Conservation (phyloP, 2,888 invertebrate genomes). For the Pachycephus smyrnensis region DNA sequence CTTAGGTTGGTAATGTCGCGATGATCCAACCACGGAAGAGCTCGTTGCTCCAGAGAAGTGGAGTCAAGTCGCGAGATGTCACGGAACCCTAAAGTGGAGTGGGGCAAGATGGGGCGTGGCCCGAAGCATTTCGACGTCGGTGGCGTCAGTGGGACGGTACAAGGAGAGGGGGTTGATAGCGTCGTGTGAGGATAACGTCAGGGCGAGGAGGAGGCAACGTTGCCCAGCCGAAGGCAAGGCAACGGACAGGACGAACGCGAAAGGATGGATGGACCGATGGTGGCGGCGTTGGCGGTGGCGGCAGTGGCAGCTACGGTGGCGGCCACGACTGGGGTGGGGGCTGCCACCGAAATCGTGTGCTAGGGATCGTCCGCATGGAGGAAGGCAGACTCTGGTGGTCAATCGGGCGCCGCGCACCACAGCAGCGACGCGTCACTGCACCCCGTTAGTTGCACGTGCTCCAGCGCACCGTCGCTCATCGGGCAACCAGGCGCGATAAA, state of each 20-base stretch:
- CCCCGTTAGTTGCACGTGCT: constrained; percentile 61
- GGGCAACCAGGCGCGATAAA: constrained; percentile 59
- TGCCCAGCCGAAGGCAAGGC: constrained; percentile 18
- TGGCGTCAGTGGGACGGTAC: background rate
- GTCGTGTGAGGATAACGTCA: background rate
- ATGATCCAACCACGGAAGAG: background rate
- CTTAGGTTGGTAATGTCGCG: background rate
- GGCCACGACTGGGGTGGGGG: constrained; percentile 33
- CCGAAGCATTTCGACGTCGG: constrained; percentile 28
- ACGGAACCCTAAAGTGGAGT: no score
- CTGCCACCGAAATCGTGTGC: constrained; percentile 52
- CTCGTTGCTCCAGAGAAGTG: no score
- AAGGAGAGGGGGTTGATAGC: background rate
- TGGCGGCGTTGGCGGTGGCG: constrained; percentile 26
- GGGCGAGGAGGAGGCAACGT: background rate
- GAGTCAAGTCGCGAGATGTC: no score
- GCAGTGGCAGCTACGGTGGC: constrained; percentile 30
- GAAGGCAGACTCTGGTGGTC: constrained; percentile 65
- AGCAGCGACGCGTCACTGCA: constrained; percentile 65
- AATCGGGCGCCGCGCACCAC: constrained; percentile 66
- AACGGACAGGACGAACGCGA: background rate
- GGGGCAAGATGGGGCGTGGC: constrained; percentile 27
- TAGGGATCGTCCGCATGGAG: constrained; percentile 56
- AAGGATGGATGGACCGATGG: background rate
- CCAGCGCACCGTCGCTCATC: constrained; percentile 49